Evolutionary conservation across 2,888 invertebrate species (phyloP), one percentile per base, ranked within the genome.

Genomic region (Drosophila tanythrix): DNA sequence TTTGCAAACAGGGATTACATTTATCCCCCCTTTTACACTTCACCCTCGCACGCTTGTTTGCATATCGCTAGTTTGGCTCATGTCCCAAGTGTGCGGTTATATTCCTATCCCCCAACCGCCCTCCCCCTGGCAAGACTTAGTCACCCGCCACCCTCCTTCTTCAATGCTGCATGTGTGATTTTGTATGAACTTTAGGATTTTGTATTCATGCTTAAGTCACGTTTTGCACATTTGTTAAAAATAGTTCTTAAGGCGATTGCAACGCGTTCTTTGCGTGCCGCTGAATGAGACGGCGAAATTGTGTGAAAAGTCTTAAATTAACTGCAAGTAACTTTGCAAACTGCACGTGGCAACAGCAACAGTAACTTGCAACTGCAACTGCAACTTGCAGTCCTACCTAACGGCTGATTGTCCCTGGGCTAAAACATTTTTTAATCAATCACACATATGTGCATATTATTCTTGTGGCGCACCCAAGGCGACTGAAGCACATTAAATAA

Each of bases 181-280:
- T 79, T 69, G 73, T 88, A 75, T 86, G 86, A 70, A 76, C 78
- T 76, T 79, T 73, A 69, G 76, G 83, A 83, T 86, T 83, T 88
- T 86, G 87, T 83, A 79, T 90, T 87, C 90, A 81, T 68, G 88
- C 84, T 90, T 67, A 77, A 90, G 87, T 88, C 87, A 88, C 87
- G 87, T 90, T 83, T 90, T 82, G 89, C 76, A 83, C 90, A 90
- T 87, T 88, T 87, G 89, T 87, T 87, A 89, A 90, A 81, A 77
- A 82, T 71, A 89, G 82, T 90, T 87, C 89, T 89, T 90, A 87
- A 87, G 88, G 89, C 90, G 87, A 90, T 87, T 86, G 88, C 89
- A 60, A 60, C 35, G 64, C 56, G 31, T 60, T 62, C 38, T 56
- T 46, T 61, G 18, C 66, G 27, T 33, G 35, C 53, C 27, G 46